Evolutionary conservation across 2,113 vertebrate species (phyloP).

Genomic region (Osmerus eperlanus): DNA sequence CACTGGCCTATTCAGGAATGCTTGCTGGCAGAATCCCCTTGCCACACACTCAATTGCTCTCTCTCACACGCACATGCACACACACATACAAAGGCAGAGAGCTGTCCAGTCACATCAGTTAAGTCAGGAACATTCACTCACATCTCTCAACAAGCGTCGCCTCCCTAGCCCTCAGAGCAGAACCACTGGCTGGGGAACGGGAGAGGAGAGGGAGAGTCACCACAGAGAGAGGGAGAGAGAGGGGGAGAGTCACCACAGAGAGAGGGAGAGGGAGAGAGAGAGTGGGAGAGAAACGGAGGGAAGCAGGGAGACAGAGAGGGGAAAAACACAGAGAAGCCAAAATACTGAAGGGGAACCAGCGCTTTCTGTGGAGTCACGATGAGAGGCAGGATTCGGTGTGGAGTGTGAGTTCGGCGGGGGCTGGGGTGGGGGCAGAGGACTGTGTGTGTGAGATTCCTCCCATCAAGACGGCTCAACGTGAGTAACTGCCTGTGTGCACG

Average conservation of each 20-base stretch:
- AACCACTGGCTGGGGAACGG: background rate
- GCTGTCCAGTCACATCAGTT: background rate
- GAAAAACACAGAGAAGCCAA: too few relatives aligned
- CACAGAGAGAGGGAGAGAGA: background rate
- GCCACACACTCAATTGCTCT: constrained; percentile 2
- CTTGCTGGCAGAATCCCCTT: constrained; percentile 15
- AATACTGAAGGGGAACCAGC: too few relatives aligned
- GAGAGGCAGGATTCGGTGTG: too few relatives aligned
- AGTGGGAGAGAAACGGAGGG: background rate
- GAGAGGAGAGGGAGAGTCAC: background rate
- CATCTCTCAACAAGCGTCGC: background rate
- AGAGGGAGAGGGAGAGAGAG: too few relatives aligned
- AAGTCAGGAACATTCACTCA: constrained; percentile 3
- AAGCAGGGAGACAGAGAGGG: background rate
- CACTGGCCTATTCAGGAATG: constrained; percentile 34
- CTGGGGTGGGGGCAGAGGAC: too few relatives aligned
- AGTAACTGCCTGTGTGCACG: too few relatives aligned
- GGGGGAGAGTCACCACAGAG: too few relatives aligned
- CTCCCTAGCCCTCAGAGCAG: background rate
- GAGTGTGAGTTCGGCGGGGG: too few relatives aligned
- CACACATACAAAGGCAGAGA: background rate
- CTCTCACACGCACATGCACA: constrained; percentile 8
- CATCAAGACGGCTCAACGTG: too few relatives aligned
- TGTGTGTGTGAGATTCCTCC: too few relatives aligned
- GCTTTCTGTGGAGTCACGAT: too few relatives aligned